Conservation (phyloP, 2,888 invertebrate genomes). For the Cosmopolites sordidus region DNA sequence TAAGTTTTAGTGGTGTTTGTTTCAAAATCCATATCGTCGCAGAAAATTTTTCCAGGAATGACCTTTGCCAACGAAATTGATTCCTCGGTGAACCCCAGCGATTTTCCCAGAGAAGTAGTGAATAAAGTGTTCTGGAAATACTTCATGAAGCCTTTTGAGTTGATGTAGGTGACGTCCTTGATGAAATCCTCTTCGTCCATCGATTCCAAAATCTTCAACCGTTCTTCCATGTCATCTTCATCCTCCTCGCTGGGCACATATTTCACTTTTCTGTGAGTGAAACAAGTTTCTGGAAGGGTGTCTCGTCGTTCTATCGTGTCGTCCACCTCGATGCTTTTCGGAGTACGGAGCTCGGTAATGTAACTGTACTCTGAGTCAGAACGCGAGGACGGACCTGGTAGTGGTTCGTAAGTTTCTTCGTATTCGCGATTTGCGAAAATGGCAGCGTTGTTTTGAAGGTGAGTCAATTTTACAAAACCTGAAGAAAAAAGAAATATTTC, state of each 20-base stretch:
- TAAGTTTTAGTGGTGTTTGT: conserved; percentile 67
- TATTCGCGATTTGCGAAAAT: conserved; percentile 14
- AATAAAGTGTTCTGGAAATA: conserved; percentile 63
- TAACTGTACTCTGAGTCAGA: conserved; percentile 31
- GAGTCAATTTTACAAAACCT: conserved; percentile 31
- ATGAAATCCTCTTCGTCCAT: conserved; percentile 34
- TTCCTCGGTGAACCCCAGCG: conserved; percentile 56
- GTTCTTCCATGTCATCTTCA: conserved; percentile 13
- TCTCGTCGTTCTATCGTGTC: conserved; percentile 40
- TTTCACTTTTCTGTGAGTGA: conserved; percentile 35
- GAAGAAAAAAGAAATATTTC: conserved; percentile 5
- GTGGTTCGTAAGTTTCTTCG: conserved; percentile 26
- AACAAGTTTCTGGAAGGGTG: conserved; percentile 54
- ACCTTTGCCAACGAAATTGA: conserved; percentile 56
- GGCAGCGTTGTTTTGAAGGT: conserved; percentile 26
- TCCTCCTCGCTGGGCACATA: conserved; percentile 20
- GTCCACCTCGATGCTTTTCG: conserved; percentile 29
- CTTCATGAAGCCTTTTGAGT: conserved; percentile 64
- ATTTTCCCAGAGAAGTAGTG: conserved; percentile 56
- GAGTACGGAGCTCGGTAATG: conserved; percentile 32
- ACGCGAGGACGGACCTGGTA: conserved; percentile 27
- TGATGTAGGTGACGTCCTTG: conserved; percentile 52
- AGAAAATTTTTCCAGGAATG: conserved; percentile 66
- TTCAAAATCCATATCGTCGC: conserved; percentile 44
- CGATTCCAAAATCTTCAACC: conserved; percentile 8